A percentile compares a stretch with the other conserved stretches of the same genome.
Evolutionary conservation across 2,888 invertebrate species (phyloP).

Genomic region (Stenchaetothrips biformis): DNA sequence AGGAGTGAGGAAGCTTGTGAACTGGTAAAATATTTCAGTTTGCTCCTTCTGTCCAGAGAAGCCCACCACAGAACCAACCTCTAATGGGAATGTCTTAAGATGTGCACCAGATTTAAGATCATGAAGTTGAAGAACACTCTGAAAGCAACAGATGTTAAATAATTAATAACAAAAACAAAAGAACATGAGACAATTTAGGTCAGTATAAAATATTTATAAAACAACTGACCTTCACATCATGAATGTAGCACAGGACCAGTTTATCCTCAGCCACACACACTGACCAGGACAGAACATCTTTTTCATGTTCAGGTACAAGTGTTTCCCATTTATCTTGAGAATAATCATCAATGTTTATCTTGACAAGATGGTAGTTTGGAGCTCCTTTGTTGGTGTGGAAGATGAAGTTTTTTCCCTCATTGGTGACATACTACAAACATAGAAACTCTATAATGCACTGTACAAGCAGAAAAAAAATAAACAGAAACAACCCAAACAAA

Average conservation of each 20-base stretch:
- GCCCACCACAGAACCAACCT: constrained; percentile 79
- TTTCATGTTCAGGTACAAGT: constrained; percentile 75
- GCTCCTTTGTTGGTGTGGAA: constrained; percentile 92
- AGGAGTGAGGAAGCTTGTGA: constrained; percentile 90
- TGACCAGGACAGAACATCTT: constrained; percentile 87
- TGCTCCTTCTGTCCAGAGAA: constrained; percentile 81
- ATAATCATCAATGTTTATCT: constrained; percentile 71
- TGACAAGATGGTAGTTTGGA: constrained; percentile 82
- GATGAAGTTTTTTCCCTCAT: constrained; percentile 59
- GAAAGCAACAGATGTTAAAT: constrained; percentile 28
- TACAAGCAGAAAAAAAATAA: constrained; percentile 25
- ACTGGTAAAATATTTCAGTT: constrained; percentile 87
- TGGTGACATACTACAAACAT: constrained; percentile 73
- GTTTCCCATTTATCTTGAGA: constrained; percentile 74
- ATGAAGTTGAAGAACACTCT: constrained; percentile 82
- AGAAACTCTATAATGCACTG: constrained; percentile 28
- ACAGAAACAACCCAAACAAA: background rate
- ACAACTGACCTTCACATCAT: constrained; percentile 76
- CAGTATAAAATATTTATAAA: background rate
- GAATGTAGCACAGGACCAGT: constrained; percentile 80
- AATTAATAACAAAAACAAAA: background rate
- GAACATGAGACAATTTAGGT: background rate
- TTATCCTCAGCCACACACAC: constrained; percentile 78
- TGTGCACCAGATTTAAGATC: constrained; percentile 65
- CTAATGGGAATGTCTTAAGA: constrained; percentile 69